These are phyloP conservation scores for Caenorhabditis sulstoni DNA, from an alignment of 2,888 invertebrate species.

Conservation along the genomic window DNA sequence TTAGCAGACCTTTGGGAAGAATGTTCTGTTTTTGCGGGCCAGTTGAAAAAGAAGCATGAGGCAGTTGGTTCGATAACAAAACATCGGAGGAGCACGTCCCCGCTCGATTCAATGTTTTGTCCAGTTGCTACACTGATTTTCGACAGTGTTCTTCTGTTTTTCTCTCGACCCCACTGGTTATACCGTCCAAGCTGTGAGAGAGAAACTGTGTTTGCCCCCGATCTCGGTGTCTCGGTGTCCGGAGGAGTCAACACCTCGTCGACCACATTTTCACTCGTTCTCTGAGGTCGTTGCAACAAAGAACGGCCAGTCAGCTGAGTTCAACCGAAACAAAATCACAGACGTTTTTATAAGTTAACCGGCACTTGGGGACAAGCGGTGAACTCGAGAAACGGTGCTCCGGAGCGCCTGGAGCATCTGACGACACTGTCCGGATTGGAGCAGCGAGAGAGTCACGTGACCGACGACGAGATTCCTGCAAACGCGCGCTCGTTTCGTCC, in stretches of 20 bases:
- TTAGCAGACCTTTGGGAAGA: not conserved
- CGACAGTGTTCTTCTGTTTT: no score
- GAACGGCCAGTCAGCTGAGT: conserved; percentile 48
- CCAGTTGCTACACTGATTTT: no score
- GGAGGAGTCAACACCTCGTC: not conserved
- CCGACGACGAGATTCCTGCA: conserved; percentile 53
- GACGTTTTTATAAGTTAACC: conserved; percentile 51
- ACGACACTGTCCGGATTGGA: conserved; percentile 41
- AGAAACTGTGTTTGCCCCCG: no score
- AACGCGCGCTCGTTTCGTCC: no score
- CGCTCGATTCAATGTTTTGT: no score
- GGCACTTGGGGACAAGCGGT: conserved; percentile 52
- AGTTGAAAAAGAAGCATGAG: not conserved
- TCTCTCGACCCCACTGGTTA: no score
- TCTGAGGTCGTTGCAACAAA: conserved; percentile 32
- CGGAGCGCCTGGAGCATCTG: conserved; percentile 41
- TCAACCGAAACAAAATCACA: conserved; percentile 31
- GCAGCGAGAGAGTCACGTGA: conserved; percentile 38
- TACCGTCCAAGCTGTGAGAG: no score
- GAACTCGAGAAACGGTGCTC: conserved; percentile 48
- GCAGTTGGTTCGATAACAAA: no score
- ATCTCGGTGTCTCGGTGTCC: no score
- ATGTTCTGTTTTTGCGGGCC: not conserved
- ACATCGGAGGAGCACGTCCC: no score
- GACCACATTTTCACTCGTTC: conserved; percentile 45